A percentile compares a stretch with the other conserved stretches of the same genome.
phyloP scores from a whole-genome alignment of 2,797 vertebrate genomes.

The Lepus townsendii region DNA sequence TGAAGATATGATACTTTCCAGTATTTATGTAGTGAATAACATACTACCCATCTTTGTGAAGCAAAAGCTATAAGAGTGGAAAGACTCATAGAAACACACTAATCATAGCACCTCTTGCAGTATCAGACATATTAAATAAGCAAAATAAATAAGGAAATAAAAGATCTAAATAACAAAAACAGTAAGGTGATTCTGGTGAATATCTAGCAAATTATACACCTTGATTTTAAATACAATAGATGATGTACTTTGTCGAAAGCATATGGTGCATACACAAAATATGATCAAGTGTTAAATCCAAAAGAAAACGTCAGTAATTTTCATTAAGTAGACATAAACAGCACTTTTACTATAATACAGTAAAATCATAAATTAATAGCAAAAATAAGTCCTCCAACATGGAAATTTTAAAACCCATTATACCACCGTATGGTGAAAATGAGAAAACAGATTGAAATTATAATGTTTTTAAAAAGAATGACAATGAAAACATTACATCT shows the following conservation, averaged over 20 bases:
- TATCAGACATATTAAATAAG: constrained; percentile 38
- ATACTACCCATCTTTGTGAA: not conserved
- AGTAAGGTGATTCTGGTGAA: constrained; percentile 23
- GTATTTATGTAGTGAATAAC: not conserved
- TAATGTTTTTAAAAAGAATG: not conserved
- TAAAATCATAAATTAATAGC: constrained; percentile 46
- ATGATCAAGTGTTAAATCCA: constrained; percentile 18
- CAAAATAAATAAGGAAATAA: constrained; percentile 7
- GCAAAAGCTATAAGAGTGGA: not conserved
- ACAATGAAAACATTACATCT: constrained; percentile 8
- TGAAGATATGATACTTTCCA: not conserved
- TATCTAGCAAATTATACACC: not conserved
- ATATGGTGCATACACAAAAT: not conserved
- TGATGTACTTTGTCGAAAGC: not conserved
- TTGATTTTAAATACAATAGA: not conserved
- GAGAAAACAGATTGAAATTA: constrained; percentile 18
- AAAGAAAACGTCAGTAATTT: constrained; percentile 54
- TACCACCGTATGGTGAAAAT: constrained; percentile 22
- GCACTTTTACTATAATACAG: not conserved
- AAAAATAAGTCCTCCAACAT: constrained; percentile 20
- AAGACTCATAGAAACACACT: not conserved
- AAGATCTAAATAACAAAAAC: constrained; percentile 31
- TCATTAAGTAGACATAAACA: constrained; percentile 26
- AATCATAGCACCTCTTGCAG: not conserved
- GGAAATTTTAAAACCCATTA: constrained; percentile 37